These are phyloP conservation scores for Synanceia verrucosa DNA, from an alignment of 2,797 vertebrate species.

Conservation along the genomic window DNA sequence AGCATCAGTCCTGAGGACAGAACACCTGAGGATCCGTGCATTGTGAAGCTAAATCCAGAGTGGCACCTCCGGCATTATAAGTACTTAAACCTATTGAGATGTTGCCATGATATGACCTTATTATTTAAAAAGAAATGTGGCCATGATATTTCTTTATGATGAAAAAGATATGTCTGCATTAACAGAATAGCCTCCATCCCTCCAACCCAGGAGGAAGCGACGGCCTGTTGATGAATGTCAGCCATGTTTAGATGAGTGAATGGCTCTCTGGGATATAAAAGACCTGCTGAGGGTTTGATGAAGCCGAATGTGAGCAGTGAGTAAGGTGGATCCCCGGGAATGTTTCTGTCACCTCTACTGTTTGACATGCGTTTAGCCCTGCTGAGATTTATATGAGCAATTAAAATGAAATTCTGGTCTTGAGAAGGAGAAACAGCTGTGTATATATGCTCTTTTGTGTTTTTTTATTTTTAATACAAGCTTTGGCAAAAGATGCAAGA, in stretches of 20 bases:
- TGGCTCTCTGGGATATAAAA: constrained; percentile 11
- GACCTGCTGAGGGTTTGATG: constrained; percentile 58
- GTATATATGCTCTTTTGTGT: background rate
- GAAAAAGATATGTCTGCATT: constrained; percentile 17
- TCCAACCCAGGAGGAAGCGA: constrained; percentile 20
- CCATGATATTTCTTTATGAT: background rate
- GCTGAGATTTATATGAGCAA: constrained; percentile 76
- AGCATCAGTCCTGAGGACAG: background rate
- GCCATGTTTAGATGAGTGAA: constrained; percentile 30
- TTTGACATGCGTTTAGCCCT: constrained; percentile 51
- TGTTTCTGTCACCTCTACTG: constrained; percentile 58
- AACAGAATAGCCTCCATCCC: background rate
- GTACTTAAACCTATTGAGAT: constrained; percentile 1
- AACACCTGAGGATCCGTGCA: background rate
- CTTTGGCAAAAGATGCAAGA: background rate
- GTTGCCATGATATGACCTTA: constrained; percentile 1
- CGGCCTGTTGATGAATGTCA: constrained; percentile 33
- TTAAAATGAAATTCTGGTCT: constrained; percentile 59
- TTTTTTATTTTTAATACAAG: constrained; percentile 14
- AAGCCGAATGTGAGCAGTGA: constrained; percentile 60
- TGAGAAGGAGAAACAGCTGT: constrained; percentile 15
- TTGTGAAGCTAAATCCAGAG: constrained; percentile 8
- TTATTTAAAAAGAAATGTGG: constrained; percentile 27
- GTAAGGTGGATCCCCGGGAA: constrained; percentile 39
- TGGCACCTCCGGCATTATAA: constrained; percentile 5